phyloP scores from a whole-genome alignment of 1,140 invertebrate genomes.

The Kradibia gibbosae region DNA sequence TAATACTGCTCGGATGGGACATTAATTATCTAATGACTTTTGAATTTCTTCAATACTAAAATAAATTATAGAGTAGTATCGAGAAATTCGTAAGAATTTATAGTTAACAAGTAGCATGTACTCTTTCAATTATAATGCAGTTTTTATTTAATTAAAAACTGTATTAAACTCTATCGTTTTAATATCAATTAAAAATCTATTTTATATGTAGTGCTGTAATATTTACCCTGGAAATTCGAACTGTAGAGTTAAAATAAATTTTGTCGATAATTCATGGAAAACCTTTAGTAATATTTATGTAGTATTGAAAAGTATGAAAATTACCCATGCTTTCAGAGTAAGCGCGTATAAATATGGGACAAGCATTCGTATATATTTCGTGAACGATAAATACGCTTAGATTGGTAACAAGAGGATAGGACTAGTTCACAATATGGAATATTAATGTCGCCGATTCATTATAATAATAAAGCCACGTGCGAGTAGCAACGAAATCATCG shows the following conservation, averaged over 20 bases:
- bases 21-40: too few species aligned
- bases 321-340: slow-evolving; percentile 9
- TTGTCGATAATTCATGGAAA: slow-evolving; percentile 19
- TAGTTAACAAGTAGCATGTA: too few species aligned
- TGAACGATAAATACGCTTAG: slow-evolving; percentile 26
- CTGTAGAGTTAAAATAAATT: not conserved
- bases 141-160: too few species aligned
- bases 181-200: too few species aligned
- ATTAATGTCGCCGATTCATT: slow-evolving; percentile 33
- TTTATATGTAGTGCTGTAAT: too few species aligned
- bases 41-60: too few species aligned
- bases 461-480: slow-evolving; percentile 31
- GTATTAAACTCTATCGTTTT: too few species aligned
- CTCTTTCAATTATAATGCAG: too few species aligned
- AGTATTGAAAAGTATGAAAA: slow-evolving; percentile 26
- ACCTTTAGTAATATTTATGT: not conserved
- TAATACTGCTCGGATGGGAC: too few species aligned
- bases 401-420: slow-evolving; percentile 21
- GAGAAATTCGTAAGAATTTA: too few species aligned
- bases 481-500: not conserved
- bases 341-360: slow-evolving; percentile 6
- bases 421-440: slow-evolving; percentile 15
- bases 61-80: too few species aligned
- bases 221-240: not conserved
- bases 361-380: slow-evolving; percentile 12